These are phyloP conservation scores for Cyrtonyx montezumae DNA, from an alignment of 2,113 vertebrate genomes.

Conservation along the genomic window DNA sequence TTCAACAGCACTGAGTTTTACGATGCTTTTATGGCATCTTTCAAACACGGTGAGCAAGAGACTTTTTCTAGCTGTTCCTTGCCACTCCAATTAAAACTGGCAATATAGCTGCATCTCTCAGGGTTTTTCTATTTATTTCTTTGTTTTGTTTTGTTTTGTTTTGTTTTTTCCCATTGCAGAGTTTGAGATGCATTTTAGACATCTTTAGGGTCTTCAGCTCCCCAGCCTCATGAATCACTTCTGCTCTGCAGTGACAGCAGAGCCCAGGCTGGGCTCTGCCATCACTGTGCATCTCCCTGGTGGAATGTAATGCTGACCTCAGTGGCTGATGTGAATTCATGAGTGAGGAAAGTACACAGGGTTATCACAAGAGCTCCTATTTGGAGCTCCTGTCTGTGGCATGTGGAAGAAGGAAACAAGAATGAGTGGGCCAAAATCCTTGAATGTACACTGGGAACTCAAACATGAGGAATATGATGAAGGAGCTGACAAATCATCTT, in stretches of 20 bases:
- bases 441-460: not conserved
- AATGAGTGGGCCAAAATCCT: accelerated
- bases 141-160: no score
- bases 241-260: not conserved
- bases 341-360: not conserved
- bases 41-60: not conserved
- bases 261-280: not conserved
- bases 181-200: not conserved
- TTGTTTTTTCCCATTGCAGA: not conserved
- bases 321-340: not conserved
- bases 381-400: not conserved
- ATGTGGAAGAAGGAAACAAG: not conserved
- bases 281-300: not conserved
- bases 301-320: not conserved
- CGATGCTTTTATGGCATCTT: not conserved
- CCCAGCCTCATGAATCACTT: not conserved
- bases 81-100: not conserved
- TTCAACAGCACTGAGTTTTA: not conserved
- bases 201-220: not conserved
- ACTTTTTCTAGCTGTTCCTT: not conserved
- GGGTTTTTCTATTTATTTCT: not conserved
- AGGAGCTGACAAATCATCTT: not conserved
- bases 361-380: not conserved
- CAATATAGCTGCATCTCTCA: not conserved
- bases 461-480: not conserved